phyloP scores from a whole-genome alignment of 2,797 vertebrate genomes.

The Leucoraja ocellata region DNA sequence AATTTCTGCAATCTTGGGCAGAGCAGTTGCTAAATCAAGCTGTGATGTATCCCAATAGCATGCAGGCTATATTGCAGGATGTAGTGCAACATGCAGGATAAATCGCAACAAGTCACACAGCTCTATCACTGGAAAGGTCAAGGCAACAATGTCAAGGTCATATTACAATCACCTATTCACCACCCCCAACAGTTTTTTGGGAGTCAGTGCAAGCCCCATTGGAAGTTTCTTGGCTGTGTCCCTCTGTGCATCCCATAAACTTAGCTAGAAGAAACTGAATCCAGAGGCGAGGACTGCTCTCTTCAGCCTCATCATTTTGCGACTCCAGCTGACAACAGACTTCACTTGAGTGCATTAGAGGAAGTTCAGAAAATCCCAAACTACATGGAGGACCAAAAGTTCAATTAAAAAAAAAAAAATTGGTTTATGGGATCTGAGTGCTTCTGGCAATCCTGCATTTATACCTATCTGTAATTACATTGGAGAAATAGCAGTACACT shows the following conservation, averaged over 20 bases:
- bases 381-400: not conserved
- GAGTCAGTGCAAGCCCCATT: not conserved
- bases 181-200: not conserved
- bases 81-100: too few relatives aligned
- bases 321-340: not conserved
- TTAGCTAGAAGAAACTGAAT: not conserved
- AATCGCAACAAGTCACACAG: not conserved
- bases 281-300: not conserved
- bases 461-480: too few relatives aligned
- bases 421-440: too few relatives aligned
- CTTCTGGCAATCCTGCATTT: too few relatives aligned
- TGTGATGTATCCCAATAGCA: too few relatives aligned
- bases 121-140: not conserved
- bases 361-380: not conserved
- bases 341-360: not conserved
- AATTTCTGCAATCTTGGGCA: too few relatives aligned
- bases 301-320: not conserved
- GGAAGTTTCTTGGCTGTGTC: not conserved
- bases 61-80: too few relatives aligned
- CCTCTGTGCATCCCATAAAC: not conserved
- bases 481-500: too few relatives aligned
- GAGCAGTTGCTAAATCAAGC: too few relatives aligned
- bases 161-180: not conserved
- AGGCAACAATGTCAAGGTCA: not conserved
- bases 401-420: too few relatives aligned